These are phyloP conservation scores for Drosophila mulleri DNA, from an alignment of 2,888 invertebrate genomes.

Conservation along the genomic window DNA sequence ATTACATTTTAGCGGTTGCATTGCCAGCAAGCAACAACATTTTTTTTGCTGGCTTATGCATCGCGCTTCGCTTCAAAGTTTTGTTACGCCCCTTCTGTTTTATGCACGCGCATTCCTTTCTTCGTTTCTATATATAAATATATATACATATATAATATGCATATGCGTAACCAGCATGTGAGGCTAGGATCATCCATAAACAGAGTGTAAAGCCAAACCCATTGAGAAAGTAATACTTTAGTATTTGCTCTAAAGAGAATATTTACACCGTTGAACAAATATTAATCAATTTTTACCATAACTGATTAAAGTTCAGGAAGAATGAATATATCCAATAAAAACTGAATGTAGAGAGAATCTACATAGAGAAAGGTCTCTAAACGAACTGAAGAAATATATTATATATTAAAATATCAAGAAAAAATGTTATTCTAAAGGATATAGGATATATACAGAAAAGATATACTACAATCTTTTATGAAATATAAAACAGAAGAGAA, in stretches of 20 bases:
- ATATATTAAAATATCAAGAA: no score
- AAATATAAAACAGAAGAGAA: no score
- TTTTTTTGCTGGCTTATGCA: slow-evolving; percentile 30
- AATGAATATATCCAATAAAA: background rate
- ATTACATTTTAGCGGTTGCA: slow-evolving; percentile 32
- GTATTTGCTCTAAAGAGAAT: background rate
- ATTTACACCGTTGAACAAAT: background rate
- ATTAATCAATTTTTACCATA: no score
- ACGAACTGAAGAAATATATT: background rate
- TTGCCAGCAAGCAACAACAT: background rate
- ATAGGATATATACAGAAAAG: no score
- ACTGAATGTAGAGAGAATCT: background rate
- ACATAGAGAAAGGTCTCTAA: background rate
- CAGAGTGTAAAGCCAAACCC: background rate
- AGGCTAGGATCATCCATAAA: slow-evolving; percentile 18
- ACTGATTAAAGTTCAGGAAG: no score
- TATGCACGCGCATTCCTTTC: slow-evolving; percentile 24
- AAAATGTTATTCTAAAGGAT: no score
- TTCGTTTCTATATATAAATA: background rate
- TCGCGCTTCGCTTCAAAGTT: slow-evolving; percentile 40
- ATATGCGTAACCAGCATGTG: slow-evolving; percentile 5
- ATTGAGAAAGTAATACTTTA: no score
- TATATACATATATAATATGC: background rate
- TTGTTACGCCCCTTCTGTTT: slow-evolving; percentile 20
- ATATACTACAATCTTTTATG: no score